Evolutionary conservation across 2,888 invertebrate species (phyloP).

Genomic region (Netelia fuscicornis): DNA sequence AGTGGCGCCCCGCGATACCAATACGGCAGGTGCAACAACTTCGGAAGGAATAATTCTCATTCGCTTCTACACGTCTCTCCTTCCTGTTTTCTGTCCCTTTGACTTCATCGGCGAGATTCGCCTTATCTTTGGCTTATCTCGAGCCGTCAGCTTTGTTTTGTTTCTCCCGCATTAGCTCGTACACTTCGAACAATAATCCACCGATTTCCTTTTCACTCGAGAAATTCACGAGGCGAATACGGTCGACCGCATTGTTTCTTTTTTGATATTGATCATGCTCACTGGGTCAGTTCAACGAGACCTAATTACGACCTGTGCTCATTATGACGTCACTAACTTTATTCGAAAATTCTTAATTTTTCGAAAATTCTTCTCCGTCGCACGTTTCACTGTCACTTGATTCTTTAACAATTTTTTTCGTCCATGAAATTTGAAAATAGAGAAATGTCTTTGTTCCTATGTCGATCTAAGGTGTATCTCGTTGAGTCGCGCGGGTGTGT

Average conservation of each 20-base stretch:
- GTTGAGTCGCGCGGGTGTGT: slow-evolving; percentile 60
- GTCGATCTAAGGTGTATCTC: slow-evolving; percentile 13
- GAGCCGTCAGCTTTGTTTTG: background rate
- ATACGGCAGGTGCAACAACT: slow-evolving; percentile 84
- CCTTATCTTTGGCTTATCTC: background rate
- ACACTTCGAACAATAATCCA: background rate
- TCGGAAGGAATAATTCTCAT: slow-evolving; percentile 66
- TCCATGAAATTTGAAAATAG: background rate
- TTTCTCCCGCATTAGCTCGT: background rate
- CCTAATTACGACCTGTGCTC: background rate
- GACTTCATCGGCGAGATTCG: background rate
- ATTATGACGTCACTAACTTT: background rate
- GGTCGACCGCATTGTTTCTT: background rate
- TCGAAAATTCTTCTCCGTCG: background rate
- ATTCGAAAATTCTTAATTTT: background rate
- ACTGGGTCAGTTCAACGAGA: background rate
- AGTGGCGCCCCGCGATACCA: slow-evolving; percentile 81
- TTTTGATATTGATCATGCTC: background rate
- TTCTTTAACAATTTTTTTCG: slow-evolving; percentile 7
- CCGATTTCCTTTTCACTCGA: background rate
- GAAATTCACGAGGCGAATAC: background rate
- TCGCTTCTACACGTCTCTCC: slow-evolving; percentile 26
- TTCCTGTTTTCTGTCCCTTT: background rate
- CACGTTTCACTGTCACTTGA: slow-evolving; percentile 45
- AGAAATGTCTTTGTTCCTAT: slow-evolving; percentile 22